These are phyloP conservation scores for Rhinichthys osculus DNA, from an alignment of 2,797 vertebrate genomes.

Conservation along the genomic window DNA sequence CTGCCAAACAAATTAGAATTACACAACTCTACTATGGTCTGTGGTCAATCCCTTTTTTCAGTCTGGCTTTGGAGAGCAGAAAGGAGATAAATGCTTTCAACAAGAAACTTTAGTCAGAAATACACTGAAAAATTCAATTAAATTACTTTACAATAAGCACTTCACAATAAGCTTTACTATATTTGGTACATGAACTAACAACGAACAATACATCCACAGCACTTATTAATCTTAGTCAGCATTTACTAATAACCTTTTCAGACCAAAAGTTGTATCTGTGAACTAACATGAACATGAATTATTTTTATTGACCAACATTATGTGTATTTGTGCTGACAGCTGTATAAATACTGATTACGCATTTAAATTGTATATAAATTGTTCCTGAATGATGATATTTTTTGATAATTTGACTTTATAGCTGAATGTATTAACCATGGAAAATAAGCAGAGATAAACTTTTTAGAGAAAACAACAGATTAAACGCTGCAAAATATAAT, in stretches of 20 bases:
- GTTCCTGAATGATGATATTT: background rate
- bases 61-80: background rate
- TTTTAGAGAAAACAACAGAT: no score
- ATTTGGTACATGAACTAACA: background rate
- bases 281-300: background rate
- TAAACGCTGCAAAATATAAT: background rate
- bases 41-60: background rate
- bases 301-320: background rate
- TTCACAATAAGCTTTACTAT: background rate
- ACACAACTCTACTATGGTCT: background rate
- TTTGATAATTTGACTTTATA: background rate
- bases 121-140: background rate
- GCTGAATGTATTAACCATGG: background rate
- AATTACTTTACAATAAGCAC: no score
- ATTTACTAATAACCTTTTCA: background rate
- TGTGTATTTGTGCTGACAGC: background rate
- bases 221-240: no score
- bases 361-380: background rate
- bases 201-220: background rate
- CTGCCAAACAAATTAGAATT: background rate
- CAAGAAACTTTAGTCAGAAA: background rate
- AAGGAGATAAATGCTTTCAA: background rate
- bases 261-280: background rate
- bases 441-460: background rate
- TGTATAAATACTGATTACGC: background rate